These are phyloP conservation scores for Notocelia uddmanniana DNA, from an alignment of 2,888 invertebrate species.

Conservation along the genomic window DNA sequence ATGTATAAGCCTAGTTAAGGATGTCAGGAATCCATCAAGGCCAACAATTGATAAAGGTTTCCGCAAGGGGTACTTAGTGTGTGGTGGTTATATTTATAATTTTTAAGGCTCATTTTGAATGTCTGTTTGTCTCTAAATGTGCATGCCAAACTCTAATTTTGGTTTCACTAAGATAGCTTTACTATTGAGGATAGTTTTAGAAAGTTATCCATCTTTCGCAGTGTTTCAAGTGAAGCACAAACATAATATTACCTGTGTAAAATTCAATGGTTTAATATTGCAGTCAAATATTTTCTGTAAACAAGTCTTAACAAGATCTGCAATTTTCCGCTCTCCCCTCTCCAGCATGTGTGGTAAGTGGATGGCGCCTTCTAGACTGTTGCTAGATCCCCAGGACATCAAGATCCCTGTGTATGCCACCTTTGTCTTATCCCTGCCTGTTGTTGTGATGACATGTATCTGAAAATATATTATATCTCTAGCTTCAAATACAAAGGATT, in stretches of 20 bases:
- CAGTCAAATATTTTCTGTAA: constrained; percentile 80
- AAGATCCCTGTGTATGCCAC: constrained; percentile 69
- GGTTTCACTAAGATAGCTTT: too few relatives aligned
- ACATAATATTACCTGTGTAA: constrained; percentile 71
- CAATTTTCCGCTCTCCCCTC: constrained; percentile 71
- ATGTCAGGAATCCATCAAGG: too few relatives aligned
- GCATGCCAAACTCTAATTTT: too few relatives aligned
- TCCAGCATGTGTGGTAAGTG: constrained; percentile 80
- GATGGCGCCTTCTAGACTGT: constrained; percentile 59
- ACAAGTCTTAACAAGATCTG: constrained; percentile 66
- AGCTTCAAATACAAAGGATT: not conserved
- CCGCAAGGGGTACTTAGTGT: too few relatives aligned
- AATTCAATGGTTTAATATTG: constrained; percentile 70
- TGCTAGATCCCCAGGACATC: constrained; percentile 73
- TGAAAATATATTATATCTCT: constrained; percentile 52
- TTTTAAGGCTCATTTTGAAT: too few relatives aligned
- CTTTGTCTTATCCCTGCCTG: constrained; percentile 61
- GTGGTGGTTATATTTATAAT: too few relatives aligned
- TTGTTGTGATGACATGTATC: constrained; percentile 69
- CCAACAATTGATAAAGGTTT: too few relatives aligned
- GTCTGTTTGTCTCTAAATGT: too few relatives aligned
- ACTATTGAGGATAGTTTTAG: too few relatives aligned
- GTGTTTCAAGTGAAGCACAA: constrained; percentile 6
- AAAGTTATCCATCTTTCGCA: too few relatives aligned
- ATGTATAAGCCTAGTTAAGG: too few relatives aligned